Evolutionary conservation across 2,888 invertebrate species (phyloP).

Genomic region (Lasius platythorax): DNA sequence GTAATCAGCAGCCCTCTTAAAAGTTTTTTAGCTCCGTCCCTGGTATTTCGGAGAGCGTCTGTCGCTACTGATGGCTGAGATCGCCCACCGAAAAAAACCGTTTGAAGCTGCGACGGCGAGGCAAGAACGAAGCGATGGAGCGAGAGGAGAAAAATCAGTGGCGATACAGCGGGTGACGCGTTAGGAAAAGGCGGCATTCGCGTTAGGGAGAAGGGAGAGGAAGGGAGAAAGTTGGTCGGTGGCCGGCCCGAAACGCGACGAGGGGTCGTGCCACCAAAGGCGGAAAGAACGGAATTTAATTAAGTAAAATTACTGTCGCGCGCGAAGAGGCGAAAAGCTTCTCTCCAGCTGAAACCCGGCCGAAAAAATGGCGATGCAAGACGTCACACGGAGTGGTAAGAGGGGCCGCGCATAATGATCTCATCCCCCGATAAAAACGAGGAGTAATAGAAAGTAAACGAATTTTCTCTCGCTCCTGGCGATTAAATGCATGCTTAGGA

Average conservation of each 20-base stretch:
- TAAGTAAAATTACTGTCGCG: conserved; percentile 85
- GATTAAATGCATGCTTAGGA: conserved; percentile 34
- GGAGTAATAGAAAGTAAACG: conserved; percentile 84
- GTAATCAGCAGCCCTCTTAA: background rate
- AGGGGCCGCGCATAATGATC: conserved; percentile 80
- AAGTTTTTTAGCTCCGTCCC: conserved; percentile 9
- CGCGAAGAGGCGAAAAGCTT: conserved; percentile 72
- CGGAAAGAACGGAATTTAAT: conserved; percentile 86
- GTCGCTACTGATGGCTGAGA: conserved; percentile 49
- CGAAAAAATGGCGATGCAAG: conserved; percentile 77
- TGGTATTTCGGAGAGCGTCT: conserved; percentile 13
- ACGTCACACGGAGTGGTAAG: conserved; percentile 66
- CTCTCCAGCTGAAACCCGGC: conserved; percentile 59
- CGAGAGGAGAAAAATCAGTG: conserved; percentile 73
- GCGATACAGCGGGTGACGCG: conserved; percentile 56
- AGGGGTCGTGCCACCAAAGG: conserved; percentile 74
- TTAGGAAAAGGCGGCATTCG: conserved; percentile 52
- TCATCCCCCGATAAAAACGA: conserved; percentile 83
- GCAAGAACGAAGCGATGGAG: conserved; percentile 43
- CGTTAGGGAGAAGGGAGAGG: conserved; percentile 19
- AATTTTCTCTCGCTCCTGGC: conserved; percentile 67
- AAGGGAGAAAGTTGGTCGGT: conserved; percentile 36
- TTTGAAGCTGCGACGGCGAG: conserved; percentile 59
- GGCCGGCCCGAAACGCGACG: conserved; percentile 54
- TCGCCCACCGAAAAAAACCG: conserved; percentile 68